Percentiles rank a stretch among this genome's conserved stretches.
Evolutionary conservation across 92 coral and sea anemone genomes (phyloP).

Genomic region (Porites evermanni): DNA sequence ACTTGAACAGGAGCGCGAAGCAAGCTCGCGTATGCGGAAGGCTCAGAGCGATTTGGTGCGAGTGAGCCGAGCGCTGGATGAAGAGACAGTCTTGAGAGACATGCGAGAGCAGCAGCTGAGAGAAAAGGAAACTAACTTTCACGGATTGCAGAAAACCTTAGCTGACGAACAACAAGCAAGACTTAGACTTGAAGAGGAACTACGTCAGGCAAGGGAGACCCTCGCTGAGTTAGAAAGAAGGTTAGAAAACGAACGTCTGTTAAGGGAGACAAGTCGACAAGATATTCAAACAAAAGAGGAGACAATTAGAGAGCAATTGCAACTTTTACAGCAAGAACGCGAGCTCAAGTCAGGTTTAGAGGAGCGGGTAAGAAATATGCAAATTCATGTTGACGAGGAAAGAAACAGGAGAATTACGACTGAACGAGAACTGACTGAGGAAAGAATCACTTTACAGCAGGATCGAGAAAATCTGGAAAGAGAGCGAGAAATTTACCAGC

Average conservation of each 20-base stretch:
- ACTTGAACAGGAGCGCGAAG: slow-evolving; percentile 73
- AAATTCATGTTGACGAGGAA: slow-evolving; percentile 70
- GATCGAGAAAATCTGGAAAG: slow-evolving; percentile 53
- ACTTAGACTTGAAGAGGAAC: slow-evolving; percentile 66
- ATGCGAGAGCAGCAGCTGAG: slow-evolving; percentile 77
- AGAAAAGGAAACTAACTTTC: slow-evolving; percentile 68
- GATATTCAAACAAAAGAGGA: slow-evolving; percentile 70
- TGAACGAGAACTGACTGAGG: slow-evolving; percentile 64
- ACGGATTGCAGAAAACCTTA: slow-evolving; percentile 52
- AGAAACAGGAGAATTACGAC: slow-evolving; percentile 56
- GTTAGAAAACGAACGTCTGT: slow-evolving; percentile 80
- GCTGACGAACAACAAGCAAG: slow-evolving; percentile 64
- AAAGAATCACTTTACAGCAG: slow-evolving; percentile 52
- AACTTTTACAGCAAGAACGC: slow-evolving; percentile 74
- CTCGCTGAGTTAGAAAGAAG: slow-evolving; percentile 68
- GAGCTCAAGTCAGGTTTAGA: slow-evolving; percentile 61
- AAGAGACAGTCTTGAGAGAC: slow-evolving; percentile 70
- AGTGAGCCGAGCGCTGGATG: slow-evolving; percentile 72
- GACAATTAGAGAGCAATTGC: slow-evolving; percentile 64
- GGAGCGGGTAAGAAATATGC: slow-evolving; percentile 66
- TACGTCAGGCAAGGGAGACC: slow-evolving; percentile 66
- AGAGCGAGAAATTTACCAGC: slow-evolving; percentile 68
- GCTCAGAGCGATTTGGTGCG: slow-evolving; percentile 74
- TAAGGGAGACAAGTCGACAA: slow-evolving; percentile 72
- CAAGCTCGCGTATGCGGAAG: slow-evolving; percentile 47